These are phyloP conservation scores for Pan troglodytes DNA, from an alignment of 2,113 vertebrate species.

Conservation along the genomic window NHGRI_mPanTro3-v2.1_pri NC_072419.2:68770001-68770500, in stretches of 20 bases:
- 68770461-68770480: rapidly evolving
- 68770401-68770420: neutral
- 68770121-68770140: rapidly evolving
- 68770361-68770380: rapidly evolving
- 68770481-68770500: neutral
- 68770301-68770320: neutral
- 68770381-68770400: rapidly evolving
- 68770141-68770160: rapidly evolving
- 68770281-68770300: neutral
- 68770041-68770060: neutral
- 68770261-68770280: rapidly evolving
- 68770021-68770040: neutral
- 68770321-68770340: neutral
- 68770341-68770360: rapidly evolving
- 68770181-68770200: rapidly evolving
- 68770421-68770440: neutral
- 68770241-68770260: neutral
- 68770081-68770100: neutral
- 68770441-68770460: neutral
- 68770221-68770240: neutral
- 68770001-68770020: constrained; percentile 20
- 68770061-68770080: neutral
- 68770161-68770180: neutral
- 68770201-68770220: neutral
- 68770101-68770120: rapidly evolving